Evolutionary conservation across 1,140 invertebrate species (phyloP), one percentile per base, ranked within the genome.

Genomic region (Drosophila setifemur): DNA sequence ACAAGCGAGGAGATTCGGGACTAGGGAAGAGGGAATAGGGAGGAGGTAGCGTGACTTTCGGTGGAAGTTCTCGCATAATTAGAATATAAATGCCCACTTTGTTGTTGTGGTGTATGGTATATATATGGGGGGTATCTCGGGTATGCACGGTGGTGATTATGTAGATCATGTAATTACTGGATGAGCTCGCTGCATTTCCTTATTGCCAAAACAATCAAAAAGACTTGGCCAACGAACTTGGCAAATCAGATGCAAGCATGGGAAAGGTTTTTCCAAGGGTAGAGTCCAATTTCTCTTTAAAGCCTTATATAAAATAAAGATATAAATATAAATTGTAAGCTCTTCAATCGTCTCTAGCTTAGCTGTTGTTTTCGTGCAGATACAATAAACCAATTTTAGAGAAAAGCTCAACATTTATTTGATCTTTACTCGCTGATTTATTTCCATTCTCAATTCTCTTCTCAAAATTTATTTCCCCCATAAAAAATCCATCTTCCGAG

Each of bases 11-110:
- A 57, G 52, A n/a, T n/a, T n/a, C n/a, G n/a, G n/a, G n/a, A n/a
- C n/a, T n/a, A n/a, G n/a, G n/a, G n/a, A n/a, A n/a, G n/a, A n/a
- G n/a, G n/a, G n/a, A n/a, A n/a, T 76, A 67, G 47, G 67, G 47
- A 68, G 61, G 9, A 57, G 39, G 39, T 85, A 48, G 79, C 81
- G 67, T 85, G 66, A 73, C 79, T 83, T 73, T 47, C 54, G 52
- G 50, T 83, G 63, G 26, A 69, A 78, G 75, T 52, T 48, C 52
- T 31, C 18, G 52, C 43, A 69, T 85, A 85, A 86, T 85, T 85
- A 85, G 79, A 85, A 85, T 85, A 79, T 86, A 86, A 79, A 86
- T 79, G 76, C 48, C 78, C 66, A 58, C 53, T 71, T 79, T 85
- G 70, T 71, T 68, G 58, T n/a, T n/a, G n/a, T n/a, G n/a, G n/a